Evolutionary conservation across 2,113 vertebrate species (phyloP).

Genomic region (Mobula birostris): DNA sequence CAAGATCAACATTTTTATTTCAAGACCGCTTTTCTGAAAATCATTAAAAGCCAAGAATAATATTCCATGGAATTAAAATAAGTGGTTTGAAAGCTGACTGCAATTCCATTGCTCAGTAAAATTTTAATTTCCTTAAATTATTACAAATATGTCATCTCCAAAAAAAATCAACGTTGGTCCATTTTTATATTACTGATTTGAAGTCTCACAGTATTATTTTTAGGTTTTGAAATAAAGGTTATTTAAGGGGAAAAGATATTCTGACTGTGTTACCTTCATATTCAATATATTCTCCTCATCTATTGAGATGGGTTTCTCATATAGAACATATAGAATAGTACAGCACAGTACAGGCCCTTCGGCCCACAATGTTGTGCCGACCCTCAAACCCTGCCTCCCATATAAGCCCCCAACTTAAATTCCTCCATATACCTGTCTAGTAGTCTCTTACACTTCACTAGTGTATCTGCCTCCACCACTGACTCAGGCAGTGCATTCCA

Average conservation of each 20-base stretch:
- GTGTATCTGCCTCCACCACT: too few relatives aligned
- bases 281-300: too few relatives aligned
- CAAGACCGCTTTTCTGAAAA: conserved; percentile 8
- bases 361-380: too few relatives aligned
- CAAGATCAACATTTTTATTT: conserved; percentile 21
- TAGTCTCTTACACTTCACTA: too few relatives aligned
- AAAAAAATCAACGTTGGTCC: background rate
- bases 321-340: too few relatives aligned
- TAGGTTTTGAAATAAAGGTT: background rate
- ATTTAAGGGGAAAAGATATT: background rate
- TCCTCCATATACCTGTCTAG: too few relatives aligned
- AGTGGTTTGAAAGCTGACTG: background rate
- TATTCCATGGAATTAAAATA: background rate
- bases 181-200: background rate
- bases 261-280: background rate
- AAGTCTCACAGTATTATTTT: background rate
- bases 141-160: background rate
- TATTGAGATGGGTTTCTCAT: background rate
- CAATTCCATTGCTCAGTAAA: background rate
- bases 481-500: too few relatives aligned
- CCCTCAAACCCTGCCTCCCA: too few relatives aligned
- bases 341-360: too few relatives aligned
- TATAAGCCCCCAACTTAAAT: too few relatives aligned
- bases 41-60: conserved; percentile 25
- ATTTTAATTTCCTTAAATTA: conserved; percentile 13